Base-by-base conservation (phyloP, 2,113 vertebrate genomes). In the Catharus fuscescens region DNA sequence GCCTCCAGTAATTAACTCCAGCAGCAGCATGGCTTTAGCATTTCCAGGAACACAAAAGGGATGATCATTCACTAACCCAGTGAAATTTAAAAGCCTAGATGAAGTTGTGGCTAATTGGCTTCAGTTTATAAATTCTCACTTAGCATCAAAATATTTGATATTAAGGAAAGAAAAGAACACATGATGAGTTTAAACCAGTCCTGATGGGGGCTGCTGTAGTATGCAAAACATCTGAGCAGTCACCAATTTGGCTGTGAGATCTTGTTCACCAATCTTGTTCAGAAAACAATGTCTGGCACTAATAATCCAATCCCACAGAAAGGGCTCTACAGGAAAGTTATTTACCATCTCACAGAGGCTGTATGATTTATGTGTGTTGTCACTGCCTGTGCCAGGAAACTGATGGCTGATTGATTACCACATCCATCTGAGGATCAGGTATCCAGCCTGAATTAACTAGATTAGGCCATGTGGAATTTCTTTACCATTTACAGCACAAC, bases 361-460 rank as follows among this genome's bases (percentile, higher is more conserved):
- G 0, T 24, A 20, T 69, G 90, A 95, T 94, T 96, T 94, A 90
- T 86, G 18, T 18, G n/a, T 34, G 52, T 60, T 93, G 93, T 92
- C 96, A 94, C 32, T 59, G 88, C 72, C 89, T 69, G 1, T 53
- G 80, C 84, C 86, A 90, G 85, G 60, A 86, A 81, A 65, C 8
- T 78, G 87, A 85, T 90, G 95, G 84, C 57, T 84, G 88, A 87
- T 92, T 64, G 88, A 87, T 92, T 61, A 72, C 84, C 78, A 70
- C 38, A 20, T 20, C 64, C 26, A 80, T 70, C 44, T 66, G 70
- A 80, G 86, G 62, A 48, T 77, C 89, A 91, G 77, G 86, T 93
- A 95, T 88, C 76, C 86, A 84, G 81, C 48, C 65, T 53, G 45
- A 91, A 88, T 92, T 91, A 92, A 79, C 53, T 10, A 50, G 28